These are phyloP conservation scores for Clupea harengus DNA, from an alignment of 2,113 vertebrate species.

Conservation along the genomic window DNA sequence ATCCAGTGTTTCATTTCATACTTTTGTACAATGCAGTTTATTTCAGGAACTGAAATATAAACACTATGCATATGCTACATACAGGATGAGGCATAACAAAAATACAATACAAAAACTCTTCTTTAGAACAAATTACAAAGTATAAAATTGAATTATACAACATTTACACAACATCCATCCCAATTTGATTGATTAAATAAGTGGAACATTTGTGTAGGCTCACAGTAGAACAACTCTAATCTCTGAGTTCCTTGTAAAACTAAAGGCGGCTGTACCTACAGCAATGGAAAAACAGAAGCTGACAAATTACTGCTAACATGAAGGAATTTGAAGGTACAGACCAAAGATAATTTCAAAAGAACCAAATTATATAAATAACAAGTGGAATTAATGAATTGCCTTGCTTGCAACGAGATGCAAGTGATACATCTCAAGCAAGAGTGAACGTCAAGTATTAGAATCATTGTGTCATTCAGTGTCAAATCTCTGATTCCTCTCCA, in stretches of 20 bases:
- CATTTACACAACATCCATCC: not conserved
- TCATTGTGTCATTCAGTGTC: constrained; percentile 23
- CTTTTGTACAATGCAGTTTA: not conserved
- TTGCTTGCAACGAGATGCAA: too few species aligned
- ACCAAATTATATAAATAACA: too few species aligned
- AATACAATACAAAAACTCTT: not conserved
- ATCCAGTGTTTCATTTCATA: not conserved
- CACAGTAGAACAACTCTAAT: not conserved
- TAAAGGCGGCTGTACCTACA: not conserved
- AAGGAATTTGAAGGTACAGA: too few species aligned
- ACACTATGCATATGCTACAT: not conserved
- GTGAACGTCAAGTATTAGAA: too few species aligned
- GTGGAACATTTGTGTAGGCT: not conserved
- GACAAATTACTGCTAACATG: too few species aligned
- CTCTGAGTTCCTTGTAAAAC: not conserved
- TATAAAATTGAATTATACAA: not conserved
- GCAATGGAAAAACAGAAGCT: too few species aligned
- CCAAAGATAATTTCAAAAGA: too few species aligned
- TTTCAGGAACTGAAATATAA: not conserved
- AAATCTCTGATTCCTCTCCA: constrained; percentile 73
- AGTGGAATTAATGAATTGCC: too few species aligned
- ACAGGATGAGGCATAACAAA: not conserved
- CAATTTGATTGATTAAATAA: not conserved
- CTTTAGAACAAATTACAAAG: not conserved
- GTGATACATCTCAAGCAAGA: too few species aligned